Percentiles rank a stretch among this genome's conserved stretches.
Conservation (phyloP, 2,113 vertebrate genomes). For the Xenopus laevis region DNA sequence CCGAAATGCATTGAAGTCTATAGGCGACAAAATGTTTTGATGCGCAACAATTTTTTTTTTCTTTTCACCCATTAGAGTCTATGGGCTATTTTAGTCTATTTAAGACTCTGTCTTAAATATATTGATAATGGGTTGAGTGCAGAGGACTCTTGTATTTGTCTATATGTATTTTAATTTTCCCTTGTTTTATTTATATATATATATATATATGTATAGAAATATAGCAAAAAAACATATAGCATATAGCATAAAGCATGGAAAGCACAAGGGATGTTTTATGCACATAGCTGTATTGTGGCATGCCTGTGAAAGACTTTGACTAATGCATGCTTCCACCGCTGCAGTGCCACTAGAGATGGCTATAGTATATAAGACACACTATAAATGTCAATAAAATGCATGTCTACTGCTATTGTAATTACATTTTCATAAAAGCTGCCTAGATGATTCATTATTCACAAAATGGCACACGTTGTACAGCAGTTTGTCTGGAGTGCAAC, state of each 20-base stretch:
- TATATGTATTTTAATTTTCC: no score
- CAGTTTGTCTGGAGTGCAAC: slow-evolving; percentile 1
- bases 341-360: slow-evolving; percentile 18
- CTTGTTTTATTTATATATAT: no score
- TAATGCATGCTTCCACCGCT: slow-evolving; percentile 9
- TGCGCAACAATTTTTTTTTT: no score
- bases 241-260: background rate
- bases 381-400: slow-evolving; percentile 23
- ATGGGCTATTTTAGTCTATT: no score
- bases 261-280: background rate
- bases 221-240: no score
- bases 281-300: background rate
- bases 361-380: slow-evolving; percentile 4
- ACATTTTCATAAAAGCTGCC: slow-evolving; percentile 10
- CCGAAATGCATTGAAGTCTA: no score
- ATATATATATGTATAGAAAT: no score
- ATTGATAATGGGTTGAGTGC: no score
- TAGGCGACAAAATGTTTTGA: no score
- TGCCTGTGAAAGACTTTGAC: background rate
- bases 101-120: no score
- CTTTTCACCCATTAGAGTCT: no score
- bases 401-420: slow-evolving; percentile 6
- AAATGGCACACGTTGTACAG: slow-evolving; percentile 9
- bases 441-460: slow-evolving; percentile 21
- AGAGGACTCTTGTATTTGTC: no score